Evolutionary conservation across 2,888 invertebrate species (phyloP).

Genomic region (Myathropa florea): DNA sequence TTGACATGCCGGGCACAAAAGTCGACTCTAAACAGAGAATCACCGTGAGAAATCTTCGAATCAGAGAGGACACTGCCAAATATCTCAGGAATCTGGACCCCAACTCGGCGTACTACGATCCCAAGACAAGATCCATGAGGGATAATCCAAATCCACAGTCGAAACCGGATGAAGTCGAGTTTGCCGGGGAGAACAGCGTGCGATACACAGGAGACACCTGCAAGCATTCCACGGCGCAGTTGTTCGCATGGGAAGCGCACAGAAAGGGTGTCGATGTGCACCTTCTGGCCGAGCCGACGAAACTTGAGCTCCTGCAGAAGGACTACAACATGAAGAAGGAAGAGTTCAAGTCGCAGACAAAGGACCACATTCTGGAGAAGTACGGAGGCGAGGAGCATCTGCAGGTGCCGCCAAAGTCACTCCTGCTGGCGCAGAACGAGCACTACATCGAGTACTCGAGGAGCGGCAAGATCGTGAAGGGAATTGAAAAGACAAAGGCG

Average conservation of each 20-base stretch:
- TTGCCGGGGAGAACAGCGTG: slow-evolving; percentile 97
- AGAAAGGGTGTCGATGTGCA: slow-evolving; percentile 96
- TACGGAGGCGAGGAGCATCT: slow-evolving; percentile 98
- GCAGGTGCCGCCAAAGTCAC: slow-evolving; percentile 91
- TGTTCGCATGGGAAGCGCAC: slow-evolving; percentile 99
- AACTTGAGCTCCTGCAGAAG: slow-evolving; percentile 93
- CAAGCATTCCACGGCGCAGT: slow-evolving; percentile 93
- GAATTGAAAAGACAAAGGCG: slow-evolving; percentile 93
- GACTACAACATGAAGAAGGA: slow-evolving; percentile 95
- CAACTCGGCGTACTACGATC: slow-evolving; percentile 99
- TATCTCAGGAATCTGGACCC: slow-evolving; percentile 98
- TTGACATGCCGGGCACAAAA: slow-evolving; percentile 99
- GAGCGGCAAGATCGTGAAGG: slow-evolving; percentile 92
- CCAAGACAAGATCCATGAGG: slow-evolving; percentile 99
- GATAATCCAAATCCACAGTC: slow-evolving; percentile 92
- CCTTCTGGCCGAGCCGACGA: slow-evolving; percentile 98
- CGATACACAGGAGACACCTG: slow-evolving; percentile 96
- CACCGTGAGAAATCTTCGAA: slow-evolving; percentile 98
- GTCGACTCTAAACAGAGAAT: slow-evolving; percentile 99
- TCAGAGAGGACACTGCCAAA: slow-evolving; percentile 99
- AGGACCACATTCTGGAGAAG: slow-evolving; percentile 91
- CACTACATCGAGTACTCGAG: slow-evolving; percentile 97
- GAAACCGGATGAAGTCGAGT: slow-evolving; percentile 85
- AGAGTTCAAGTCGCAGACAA: slow-evolving; percentile 92
- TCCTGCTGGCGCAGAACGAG: slow-evolving; percentile 95